Base-by-base conservation (phyloP, 1,140 invertebrate species). In the Globodera ellingtonae region DNA sequence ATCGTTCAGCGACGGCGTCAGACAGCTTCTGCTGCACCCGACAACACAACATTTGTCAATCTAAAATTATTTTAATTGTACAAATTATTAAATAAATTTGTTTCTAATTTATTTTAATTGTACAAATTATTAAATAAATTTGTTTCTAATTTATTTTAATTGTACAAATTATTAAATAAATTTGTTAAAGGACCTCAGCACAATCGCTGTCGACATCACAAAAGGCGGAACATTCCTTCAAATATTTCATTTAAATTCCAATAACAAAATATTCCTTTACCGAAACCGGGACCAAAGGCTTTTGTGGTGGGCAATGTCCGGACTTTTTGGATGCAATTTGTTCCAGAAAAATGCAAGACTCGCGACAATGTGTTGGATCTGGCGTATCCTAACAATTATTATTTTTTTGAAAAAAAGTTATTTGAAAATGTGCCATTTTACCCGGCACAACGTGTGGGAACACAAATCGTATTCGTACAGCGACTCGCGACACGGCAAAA, bases 121-220 rank as follows among this genome's bases (percentile, higher is more conserved):
- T 35, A 35, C 35, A 35, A 35, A 35, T 35, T 35, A 35, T 35
- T 35, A 35, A 35, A 35, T 35, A 35, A 87, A 86, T 50, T 86
- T 86, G 18, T 79, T 73, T 72, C 84, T 84, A 59, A 80, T 67
- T 21, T 73, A 18, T 82, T 73, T 8, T 21, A 56, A 35, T 35
- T 35, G 35, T 35, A 35, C 3, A 35, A 35, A 35, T 35, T 35
- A 35, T 35, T 35, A 35, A 35, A 35, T 35, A 35, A 87, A 35
- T 35, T 35, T 35, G 35, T 35, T 35, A 83, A 62, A 78, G 80
- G 13, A 85, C 80, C 47, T 88, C 86, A 6, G 75, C 48, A 75
- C 86, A 87, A 70, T 87, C 86, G 10, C 83, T 83, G 73, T 87
- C 86, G 18, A 74, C 66, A 72, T 86, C 83, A 72, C 86, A 87